A percentile compares a stretch with the other conserved stretches of the same genome.
These are phyloP conservation scores for Salarias fasciatus DNA, from an alignment of 2,797 vertebrate genomes.

Conservation along the genomic window DNA sequence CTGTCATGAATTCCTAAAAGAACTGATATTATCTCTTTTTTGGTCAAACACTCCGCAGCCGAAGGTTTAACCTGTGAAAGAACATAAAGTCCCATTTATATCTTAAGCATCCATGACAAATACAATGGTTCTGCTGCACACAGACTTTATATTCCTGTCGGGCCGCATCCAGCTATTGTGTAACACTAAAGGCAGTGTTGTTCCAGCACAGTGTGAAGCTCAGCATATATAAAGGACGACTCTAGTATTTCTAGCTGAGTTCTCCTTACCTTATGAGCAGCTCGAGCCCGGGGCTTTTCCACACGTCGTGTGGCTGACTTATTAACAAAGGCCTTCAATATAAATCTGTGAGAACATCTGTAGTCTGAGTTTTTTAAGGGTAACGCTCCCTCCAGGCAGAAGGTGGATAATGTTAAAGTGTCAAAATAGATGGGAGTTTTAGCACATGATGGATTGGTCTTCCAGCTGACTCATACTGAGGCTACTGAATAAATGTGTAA, in stretches of 20 bases:
- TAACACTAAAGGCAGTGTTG: constrained; percentile 31
- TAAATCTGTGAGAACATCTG: constrained; percentile 62
- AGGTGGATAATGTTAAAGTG: constrained; percentile 60
- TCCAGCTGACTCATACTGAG: constrained; percentile 47
- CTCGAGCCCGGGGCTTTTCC: constrained; percentile 32
- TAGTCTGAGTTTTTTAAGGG: constrained; percentile 53
- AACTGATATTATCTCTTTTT: too few species aligned
- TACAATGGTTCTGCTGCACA: constrained; percentile 7
- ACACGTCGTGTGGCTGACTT: constrained; percentile 44
- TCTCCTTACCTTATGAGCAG: constrained; percentile 23
- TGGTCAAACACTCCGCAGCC: background rate
- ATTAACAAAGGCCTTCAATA: constrained; percentile 42
- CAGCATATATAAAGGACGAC: constrained; percentile 26
- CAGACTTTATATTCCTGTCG: constrained; percentile 21
- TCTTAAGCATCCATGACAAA: constrained; percentile 11
- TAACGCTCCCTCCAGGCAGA: constrained; percentile 59
- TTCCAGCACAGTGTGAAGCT: constrained; percentile 31
- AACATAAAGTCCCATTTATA: constrained; percentile 30
- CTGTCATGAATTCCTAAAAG: too few species aligned
- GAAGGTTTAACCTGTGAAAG: constrained; percentile 20
- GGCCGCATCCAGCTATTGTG: constrained; percentile 19
- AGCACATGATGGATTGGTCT: constrained; percentile 59
- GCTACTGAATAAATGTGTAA: constrained; percentile 34
- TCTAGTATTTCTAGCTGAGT: constrained; percentile 39
- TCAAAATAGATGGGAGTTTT: constrained; percentile 51